phyloP scores from a whole-genome alignment of 1,140 invertebrate species.

The Drosophila virilis region DNA sequence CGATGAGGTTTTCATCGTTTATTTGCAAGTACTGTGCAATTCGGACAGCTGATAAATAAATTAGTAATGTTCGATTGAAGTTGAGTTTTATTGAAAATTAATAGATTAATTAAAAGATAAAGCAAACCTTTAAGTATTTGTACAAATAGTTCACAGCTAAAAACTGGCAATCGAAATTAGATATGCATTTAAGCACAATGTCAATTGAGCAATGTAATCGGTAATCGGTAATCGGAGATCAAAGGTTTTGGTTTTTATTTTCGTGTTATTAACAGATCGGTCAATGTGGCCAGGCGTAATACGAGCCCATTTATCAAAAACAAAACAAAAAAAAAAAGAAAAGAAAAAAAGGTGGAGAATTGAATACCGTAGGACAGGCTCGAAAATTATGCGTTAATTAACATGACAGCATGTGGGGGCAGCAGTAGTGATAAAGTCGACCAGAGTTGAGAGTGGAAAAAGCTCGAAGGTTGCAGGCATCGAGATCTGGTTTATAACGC shows the following conservation, averaged over 20 bases:
- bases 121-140: too few relatives aligned
- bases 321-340: slow-evolving; percentile 25
- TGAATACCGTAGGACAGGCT: slow-evolving; percentile 52
- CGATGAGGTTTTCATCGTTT: slow-evolving; percentile 9
- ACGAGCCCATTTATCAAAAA: slow-evolving; percentile 68
- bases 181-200: slow-evolving; percentile 21
- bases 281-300: slow-evolving; percentile 46
- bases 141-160: background rate
- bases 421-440: slow-evolving; percentile 24
- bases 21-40: slow-evolving; percentile 18
- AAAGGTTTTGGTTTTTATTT: slow-evolving; percentile 24
- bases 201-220: slow-evolving; percentile 12
- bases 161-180: slow-evolving; percentile 21
- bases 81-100: slow-evolving; percentile 18
- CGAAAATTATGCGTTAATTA: slow-evolving; percentile 74
- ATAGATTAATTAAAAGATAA: slow-evolving; percentile 5
- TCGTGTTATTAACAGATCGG: slow-evolving; percentile 38
- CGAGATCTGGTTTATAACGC: slow-evolving; percentile 59
- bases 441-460: slow-evolving; percentile 16
- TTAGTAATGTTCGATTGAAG: background rate
- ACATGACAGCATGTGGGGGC: slow-evolving; percentile 56
- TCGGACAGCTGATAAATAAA: slow-evolving; percentile 1
- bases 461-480: slow-evolving; percentile 32
- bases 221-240: slow-evolving; percentile 48
- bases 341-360: slow-evolving; percentile 31